Base-by-base conservation (phyloP, 2,797 vertebrate species). In the Acestrorhynchus altus region DNA sequence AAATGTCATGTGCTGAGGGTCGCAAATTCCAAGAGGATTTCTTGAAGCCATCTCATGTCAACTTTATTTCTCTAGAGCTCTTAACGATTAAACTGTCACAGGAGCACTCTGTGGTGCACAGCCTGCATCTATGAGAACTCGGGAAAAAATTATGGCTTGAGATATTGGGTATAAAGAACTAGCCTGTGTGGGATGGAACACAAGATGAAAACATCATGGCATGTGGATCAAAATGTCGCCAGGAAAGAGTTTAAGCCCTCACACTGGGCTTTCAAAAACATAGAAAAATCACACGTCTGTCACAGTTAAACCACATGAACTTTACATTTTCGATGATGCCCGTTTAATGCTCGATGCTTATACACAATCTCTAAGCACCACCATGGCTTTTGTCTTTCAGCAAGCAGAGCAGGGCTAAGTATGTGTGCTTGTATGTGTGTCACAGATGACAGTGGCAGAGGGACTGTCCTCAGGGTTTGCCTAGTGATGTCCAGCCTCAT, bases 401-500 rank as follows among this genome's bases (percentile, higher is more conserved):
- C 49, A 75, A 12, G 49, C 47, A 44, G 63, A 56, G 49, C 46
- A 35, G 31, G 31, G 31, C 31, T 35, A 6, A 35, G 31, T 28
- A 42, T 28, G 26, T 22, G 26, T 42, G 65, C 47, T 28, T 40
- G n/a, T 24, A 65, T 57, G 72, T 63, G 70, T 57, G 57, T 54
- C 57, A 39, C 47, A 56, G 59, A 57, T 65, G 78, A 64, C 47
- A 47, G 81, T 86, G 87, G 86, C 56, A 64, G 72, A 69, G 63
- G 86, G 81, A 68, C 83, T 83, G 85, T 91, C 91, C 89, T 89
- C 73, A 6, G 89, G 87, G 86, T 57, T 68, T 77, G 79, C 77
- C 82, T 80, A 82, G 87, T 86, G 84, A 89, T 88, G 90, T 93
- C 92, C 90, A 78, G 90, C 88, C 87, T 89, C 90, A 91, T 93